phyloP scores from a whole-genome alignment of 2,888 invertebrate species.

The Yponomeuta sedellus region DNA sequence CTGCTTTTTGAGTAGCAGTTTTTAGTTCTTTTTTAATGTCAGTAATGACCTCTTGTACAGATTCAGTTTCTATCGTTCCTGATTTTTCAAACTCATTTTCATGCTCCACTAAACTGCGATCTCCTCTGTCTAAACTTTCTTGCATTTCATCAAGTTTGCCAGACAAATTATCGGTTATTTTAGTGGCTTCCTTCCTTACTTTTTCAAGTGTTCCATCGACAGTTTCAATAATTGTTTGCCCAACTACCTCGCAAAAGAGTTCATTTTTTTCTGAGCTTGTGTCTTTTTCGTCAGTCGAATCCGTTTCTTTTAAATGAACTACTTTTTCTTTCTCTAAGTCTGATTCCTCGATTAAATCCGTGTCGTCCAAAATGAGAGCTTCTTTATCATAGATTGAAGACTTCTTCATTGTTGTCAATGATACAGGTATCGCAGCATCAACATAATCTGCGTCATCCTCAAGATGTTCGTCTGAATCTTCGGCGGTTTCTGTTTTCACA shows the following conservation, averaged over 20 bases:
- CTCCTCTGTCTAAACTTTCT: not conserved
- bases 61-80: not conserved
- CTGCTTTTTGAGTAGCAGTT: too few relatives aligned
- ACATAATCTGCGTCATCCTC: not conserved
- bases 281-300: too few relatives aligned
- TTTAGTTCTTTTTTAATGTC: too few relatives aligned
- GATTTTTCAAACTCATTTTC: not conserved
- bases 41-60: too few relatives aligned
- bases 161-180: not conserved
- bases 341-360: not conserved
- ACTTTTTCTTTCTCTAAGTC: not conserved
- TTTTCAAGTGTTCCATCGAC: not conserved
- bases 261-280: too few relatives aligned
- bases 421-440: not conserved
- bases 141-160: conserved; percentile 1
- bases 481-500: not conserved
- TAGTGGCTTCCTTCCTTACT: not conserved
- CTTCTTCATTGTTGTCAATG: not conserved
- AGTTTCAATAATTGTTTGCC: not conserved
- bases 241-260: not conserved
- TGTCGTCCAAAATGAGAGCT: not conserved
- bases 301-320: too few relatives aligned
- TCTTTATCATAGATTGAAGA: not conserved
- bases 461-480: not conserved
- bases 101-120: not conserved